A percentile compares a stretch with the other conserved stretches of the same genome.
phyloP scores from a whole-genome alignment of 2,888 invertebrate species.

The Andrena bucephala region DNA sequence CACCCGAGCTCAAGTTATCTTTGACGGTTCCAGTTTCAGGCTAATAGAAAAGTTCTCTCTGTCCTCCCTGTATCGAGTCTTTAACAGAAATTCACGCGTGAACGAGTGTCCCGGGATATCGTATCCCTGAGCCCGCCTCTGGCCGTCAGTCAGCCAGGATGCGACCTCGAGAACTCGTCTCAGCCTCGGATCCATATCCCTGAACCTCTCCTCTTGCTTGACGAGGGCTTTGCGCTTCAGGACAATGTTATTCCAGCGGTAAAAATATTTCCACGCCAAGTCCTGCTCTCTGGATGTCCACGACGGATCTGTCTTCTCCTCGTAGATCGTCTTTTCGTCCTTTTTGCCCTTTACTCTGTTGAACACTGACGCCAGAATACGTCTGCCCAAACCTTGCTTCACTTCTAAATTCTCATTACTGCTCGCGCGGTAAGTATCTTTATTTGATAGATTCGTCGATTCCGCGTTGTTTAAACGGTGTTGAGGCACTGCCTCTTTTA shows the following conservation, averaged over 20 bases:
- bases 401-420: not conserved
- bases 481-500: not conserved
- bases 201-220: constrained; percentile 55
- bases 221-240: constrained; percentile 56
- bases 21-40: constrained; percentile 79
- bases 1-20: constrained; percentile 41
- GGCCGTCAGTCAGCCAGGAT: constrained; percentile 83
- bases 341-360: constrained; percentile 36
- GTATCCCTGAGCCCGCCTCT: constrained; percentile 84
- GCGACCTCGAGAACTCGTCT: constrained; percentile 80
- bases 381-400: constrained; percentile 34
- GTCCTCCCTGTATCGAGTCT: constrained; percentile 86
- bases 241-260: constrained; percentile 71
- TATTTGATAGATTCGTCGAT: not conserved
- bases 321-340: constrained; percentile 8
- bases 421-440: not conserved
- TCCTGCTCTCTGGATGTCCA: constrained; percentile 63
- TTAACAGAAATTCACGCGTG: constrained; percentile 85
- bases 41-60: constrained; percentile 86
- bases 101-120: constrained; percentile 84
- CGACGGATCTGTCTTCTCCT: constrained; percentile 19
- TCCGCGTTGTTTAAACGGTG: not conserved
- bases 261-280: constrained; percentile 68
- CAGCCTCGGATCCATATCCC: constrained; percentile 77
- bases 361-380: constrained; percentile 46